phyloP scores from a whole-genome alignment of 2,113 vertebrate species.

The Labeo catla region DNA sequence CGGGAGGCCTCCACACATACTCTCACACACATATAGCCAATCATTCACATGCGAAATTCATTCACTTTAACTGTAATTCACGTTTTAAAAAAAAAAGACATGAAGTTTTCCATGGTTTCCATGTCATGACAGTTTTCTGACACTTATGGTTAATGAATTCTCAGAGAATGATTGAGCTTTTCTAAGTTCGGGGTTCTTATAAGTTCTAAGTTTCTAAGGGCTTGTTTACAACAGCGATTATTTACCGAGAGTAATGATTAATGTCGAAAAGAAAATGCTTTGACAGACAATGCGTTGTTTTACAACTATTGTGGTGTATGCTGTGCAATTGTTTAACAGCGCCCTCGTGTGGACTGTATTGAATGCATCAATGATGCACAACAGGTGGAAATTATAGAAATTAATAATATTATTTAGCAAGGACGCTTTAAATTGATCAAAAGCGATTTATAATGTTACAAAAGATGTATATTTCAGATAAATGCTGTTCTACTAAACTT shows the following conservation, averaged over 20 bases:
- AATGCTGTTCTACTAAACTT: no score
- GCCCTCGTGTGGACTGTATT: conserved; percentile 11
- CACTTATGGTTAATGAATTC: neutral
- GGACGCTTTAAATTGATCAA: no score
- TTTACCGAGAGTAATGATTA: neutral
- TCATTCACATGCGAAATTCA: neutral
- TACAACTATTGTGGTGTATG: neutral
- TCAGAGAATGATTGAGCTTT: neutral
- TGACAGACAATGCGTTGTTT: neutral
- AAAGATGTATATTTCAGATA: no score
- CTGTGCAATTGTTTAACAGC: neutral
- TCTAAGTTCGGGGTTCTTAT: neutral
- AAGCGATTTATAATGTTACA: no score
- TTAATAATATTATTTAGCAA: no score
- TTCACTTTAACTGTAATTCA: neutral
- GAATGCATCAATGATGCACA: no score
- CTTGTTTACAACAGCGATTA: neutral
- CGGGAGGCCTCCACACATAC: neutral
- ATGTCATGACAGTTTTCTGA: neutral
- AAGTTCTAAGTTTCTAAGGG: no score
- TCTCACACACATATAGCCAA: neutral
- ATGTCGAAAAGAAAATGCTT: neutral
- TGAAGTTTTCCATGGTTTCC: neutral
- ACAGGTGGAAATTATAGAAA: no score
- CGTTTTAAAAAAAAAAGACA: neutral